A percentile compares a stretch with the other conserved stretches of the same genome.
Evolutionary conservation across 1,140 invertebrate genomes (phyloP).

Genomic region (Caligus rogercresseyi): DNA sequence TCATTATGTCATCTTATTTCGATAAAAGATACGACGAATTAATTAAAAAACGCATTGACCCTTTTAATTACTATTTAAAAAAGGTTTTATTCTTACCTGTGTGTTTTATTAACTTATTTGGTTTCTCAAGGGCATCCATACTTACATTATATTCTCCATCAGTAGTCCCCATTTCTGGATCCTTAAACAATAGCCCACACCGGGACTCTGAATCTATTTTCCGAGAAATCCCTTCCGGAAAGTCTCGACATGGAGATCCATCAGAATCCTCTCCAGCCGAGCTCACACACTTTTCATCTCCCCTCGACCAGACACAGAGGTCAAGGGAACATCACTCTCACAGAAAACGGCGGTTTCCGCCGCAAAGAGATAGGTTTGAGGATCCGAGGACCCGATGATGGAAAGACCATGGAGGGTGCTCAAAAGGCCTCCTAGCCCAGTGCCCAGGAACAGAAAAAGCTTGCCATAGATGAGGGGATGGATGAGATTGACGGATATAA

Average conservation of each 20-base stretch:
- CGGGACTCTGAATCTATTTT: background rate
- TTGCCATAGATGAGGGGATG: too few relatives aligned
- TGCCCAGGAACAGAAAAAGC: too few relatives aligned
- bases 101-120: background rate
- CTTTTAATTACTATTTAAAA: too few relatives aligned
- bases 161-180: background rate
- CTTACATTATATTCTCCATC: background rate
- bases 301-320: background rate
- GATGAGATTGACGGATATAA: too few relatives aligned
- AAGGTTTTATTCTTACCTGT: background rate
- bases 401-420: too few relatives aligned
- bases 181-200: background rate
- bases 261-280: background rate
- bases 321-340: background rate
- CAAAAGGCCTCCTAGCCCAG: too few relatives aligned
- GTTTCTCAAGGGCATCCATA: too few relatives aligned
- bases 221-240: background rate
- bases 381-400: background rate
- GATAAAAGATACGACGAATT: too few relatives aligned
- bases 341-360: background rate
- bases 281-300: background rate
- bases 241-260: background rate
- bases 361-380: background rate
- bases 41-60: background rate
- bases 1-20: too few relatives aligned